Evolutionary conservation across 2,888 invertebrate species (phyloP), one percentile per base, ranked within the genome.

Genomic region (Polymixis flavicincta): DNA sequence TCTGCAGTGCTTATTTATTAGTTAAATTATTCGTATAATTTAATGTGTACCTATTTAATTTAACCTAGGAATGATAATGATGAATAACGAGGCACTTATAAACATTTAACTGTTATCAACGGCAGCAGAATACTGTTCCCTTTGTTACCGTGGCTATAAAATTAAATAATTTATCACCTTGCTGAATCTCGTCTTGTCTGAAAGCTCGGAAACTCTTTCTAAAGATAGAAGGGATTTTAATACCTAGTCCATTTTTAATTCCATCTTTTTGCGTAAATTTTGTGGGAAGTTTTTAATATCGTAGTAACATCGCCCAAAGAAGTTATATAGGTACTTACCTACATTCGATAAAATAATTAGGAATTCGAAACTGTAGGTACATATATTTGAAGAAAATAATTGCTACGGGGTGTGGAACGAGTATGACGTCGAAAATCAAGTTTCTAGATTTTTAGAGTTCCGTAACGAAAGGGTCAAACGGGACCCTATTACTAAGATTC

Each of bases 51-150:
- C 50, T 55, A 50, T 65, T 81, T 66, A 66, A 85, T 68, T 60
- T 9, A 65, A 57, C 59, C 55, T 60, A 64, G 3, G 11, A 68
- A 81, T 61, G 82, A 74, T 81, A 85, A 85, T 85, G 37, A 85
- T 85, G 82, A 81, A 81, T 81, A 85, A 81, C 52, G 80, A 85
- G 76, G 82, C 32, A 57, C 65, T 81, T 81, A 81, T 66, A 85
- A 85, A 81, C 82, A 81, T 81, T 81, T 74, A 57, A 57, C 3
- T 22, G 60, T 82, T 81, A 81, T 74, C 85, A 81, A 69, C 65
- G 61, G 52, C 42, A 67, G 81, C 19, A 54, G 55, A 80, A 79
- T 68, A 74, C 57, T 54, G 74, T 67, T 55, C 45, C 25, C 57
- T 85, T 81, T 81, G 85, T 81, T 65, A 13, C 37, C 14, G 11